phyloP scores from a whole-genome alignment of 2,888 invertebrate species.

The Antheraea yamamai region DNA sequence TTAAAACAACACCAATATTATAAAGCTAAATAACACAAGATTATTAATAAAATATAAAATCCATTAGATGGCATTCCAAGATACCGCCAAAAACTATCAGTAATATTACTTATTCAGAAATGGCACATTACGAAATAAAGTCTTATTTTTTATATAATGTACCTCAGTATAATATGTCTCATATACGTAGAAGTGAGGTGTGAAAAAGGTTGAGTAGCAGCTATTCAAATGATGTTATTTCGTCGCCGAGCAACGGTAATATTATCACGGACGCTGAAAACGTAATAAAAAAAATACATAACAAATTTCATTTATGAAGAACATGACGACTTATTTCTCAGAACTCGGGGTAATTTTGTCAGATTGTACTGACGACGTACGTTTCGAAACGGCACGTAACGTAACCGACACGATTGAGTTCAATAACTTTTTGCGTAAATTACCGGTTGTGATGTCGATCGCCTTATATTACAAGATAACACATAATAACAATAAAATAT shows the following conservation, averaged over 20 bases:
- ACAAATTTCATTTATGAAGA: conserved; percentile 13
- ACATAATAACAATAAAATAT: no score
- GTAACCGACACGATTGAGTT: not conserved
- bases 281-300: conserved; percentile 12
- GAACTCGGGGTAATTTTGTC: conserved; percentile 18
- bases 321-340: conserved; percentile 15
- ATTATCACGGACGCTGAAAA: conserved; percentile 9
- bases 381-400: not conserved
- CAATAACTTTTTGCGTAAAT: not conserved
- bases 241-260: conserved; percentile 13
- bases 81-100: no score
- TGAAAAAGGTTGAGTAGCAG: not conserved
- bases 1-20: no score
- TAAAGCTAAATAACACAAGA: no score
- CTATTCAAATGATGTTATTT: conserved; percentile 6
- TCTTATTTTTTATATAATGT: not conserved
- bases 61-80: no score
- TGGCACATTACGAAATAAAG: no score
- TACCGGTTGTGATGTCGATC: no score
- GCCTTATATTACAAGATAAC: no score
- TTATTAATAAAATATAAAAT: no score
- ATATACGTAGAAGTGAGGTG: not conserved
- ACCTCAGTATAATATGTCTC: not conserved
- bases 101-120: no score
- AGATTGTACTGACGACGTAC: conserved; percentile 5